phyloP scores from a whole-genome alignment of 2,113 vertebrate species.

The Hystrix cristata region DNA sequence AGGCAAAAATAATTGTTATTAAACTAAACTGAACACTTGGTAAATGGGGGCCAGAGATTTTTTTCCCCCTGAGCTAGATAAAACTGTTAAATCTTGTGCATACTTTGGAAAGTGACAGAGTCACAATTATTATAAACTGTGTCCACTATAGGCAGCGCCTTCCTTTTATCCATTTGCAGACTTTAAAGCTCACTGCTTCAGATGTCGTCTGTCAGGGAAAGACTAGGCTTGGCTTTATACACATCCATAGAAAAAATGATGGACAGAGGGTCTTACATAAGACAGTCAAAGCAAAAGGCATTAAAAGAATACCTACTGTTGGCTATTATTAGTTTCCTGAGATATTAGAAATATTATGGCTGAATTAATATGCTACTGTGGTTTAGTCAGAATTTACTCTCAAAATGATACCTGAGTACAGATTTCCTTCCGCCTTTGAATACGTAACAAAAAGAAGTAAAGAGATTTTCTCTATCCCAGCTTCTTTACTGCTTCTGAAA shows the following conservation, averaged over 20 bases:
- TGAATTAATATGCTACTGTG: conserved; percentile 25
- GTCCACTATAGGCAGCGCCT: background rate
- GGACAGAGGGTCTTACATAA: background rate
- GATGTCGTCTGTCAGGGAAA: background rate
- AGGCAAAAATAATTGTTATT: background rate
- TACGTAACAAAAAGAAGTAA: background rate
- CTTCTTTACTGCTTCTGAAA: background rate
- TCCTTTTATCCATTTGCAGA: background rate
- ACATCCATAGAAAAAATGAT: background rate
- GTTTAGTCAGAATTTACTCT: conserved; percentile 16
- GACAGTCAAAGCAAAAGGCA: background rate
- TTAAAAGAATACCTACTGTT: background rate
- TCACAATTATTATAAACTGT: background rate
- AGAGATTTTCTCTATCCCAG: background rate
- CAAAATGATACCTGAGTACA: background rate
- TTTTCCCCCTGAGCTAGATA: background rate
- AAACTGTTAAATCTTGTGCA: background rate
- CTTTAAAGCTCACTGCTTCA: background rate
- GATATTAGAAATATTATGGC: background rate
- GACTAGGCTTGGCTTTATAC: background rate
- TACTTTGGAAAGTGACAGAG: background rate
- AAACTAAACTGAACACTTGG: background rate
- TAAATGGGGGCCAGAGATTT: background rate
- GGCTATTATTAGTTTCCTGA: background rate
- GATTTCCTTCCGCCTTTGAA: background rate